These are phyloP conservation scores for Anas capensis DNA, from an alignment of 2,797 vertebrate genomes.

Conservation along the genomic window DNA sequence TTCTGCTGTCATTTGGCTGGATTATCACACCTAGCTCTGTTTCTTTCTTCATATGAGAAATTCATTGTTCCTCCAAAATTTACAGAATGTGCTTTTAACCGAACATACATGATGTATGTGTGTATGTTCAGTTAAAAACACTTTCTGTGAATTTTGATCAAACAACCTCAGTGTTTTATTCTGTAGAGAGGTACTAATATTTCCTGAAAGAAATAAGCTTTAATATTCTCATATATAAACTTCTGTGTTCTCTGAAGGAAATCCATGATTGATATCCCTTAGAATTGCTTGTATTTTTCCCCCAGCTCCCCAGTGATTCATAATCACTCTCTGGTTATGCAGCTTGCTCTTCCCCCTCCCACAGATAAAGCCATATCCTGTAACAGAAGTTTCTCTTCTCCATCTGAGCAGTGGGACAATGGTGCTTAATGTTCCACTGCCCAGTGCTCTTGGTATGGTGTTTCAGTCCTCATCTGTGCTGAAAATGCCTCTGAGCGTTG, in stretches of 20 bases:
- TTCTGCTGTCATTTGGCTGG: not conserved
- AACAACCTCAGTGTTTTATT: not conserved
- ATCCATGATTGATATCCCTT: not conserved
- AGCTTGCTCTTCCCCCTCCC: not conserved
- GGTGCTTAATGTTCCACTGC: not conserved
- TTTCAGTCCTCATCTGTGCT: not conserved
- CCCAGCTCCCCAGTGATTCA: not conserved
- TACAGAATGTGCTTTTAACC: too few species aligned
- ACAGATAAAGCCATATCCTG: not conserved
- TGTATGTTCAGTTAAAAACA: not conserved
- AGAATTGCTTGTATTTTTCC: not conserved
- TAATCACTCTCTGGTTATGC: not conserved
- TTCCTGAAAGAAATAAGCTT: not conserved
- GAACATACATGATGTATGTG: not conserved
- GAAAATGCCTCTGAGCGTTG: not conserved
- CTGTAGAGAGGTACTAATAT: not conserved
- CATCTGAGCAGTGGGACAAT: not conserved
- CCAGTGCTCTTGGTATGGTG: not conserved
- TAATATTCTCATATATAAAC: too few species aligned
- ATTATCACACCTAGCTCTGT: not conserved
- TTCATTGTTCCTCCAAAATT: not conserved
- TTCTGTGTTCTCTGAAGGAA: not conserved
- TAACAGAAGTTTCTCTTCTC: not conserved
- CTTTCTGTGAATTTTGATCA: too few species aligned
- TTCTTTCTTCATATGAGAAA: not conserved